Percentiles rank a stretch among this genome's conserved stretches.
phyloP scores from a whole-genome alignment of 2,797 vertebrate genomes.

The Sarcophilus harrisii region DNA sequence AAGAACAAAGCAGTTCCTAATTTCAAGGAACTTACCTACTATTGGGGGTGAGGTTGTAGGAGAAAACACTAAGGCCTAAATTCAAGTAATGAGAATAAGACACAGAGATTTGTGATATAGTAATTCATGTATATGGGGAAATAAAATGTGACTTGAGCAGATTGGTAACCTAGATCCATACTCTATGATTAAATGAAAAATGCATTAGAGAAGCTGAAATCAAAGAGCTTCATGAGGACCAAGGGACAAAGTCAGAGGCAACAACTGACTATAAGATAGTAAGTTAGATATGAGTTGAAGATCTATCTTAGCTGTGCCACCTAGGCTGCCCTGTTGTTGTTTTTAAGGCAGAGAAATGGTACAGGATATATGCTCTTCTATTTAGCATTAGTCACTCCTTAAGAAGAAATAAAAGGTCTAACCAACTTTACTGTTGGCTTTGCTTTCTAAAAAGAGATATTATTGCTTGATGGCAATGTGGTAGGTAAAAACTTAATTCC shows the following conservation, averaged over 20 bases:
- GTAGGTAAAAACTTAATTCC: constrained; percentile 52
- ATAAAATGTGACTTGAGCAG: background rate
- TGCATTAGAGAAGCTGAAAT: background rate
- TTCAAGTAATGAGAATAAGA: background rate
- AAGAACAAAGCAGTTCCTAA: background rate
- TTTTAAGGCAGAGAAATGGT: constrained; percentile 18
- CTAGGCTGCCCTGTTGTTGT: background rate
- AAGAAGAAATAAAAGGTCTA: constrained; percentile 37
- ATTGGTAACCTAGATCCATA: background rate
- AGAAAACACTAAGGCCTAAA: background rate
- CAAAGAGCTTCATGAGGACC: background rate
- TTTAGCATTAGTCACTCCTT: constrained; percentile 33
- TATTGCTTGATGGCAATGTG: constrained; percentile 52
- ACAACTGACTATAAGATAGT: background rate
- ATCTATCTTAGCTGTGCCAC: too few relatives aligned
- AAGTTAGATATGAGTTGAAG: background rate
- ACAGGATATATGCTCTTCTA: constrained; percentile 1
- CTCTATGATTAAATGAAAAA: background rate
- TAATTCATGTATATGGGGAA: background rate
- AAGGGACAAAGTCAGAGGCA: background rate
- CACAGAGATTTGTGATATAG: background rate
- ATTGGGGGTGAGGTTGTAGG: background rate
- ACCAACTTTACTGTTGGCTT: background rate
- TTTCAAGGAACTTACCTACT: background rate
- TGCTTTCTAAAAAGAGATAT: constrained; percentile 28